Evolutionary conservation across 2,797 vertebrate genomes (phyloP), one percentile per base, ranked within the genome.

Genomic region (Sphenodon punctatus): DNA sequence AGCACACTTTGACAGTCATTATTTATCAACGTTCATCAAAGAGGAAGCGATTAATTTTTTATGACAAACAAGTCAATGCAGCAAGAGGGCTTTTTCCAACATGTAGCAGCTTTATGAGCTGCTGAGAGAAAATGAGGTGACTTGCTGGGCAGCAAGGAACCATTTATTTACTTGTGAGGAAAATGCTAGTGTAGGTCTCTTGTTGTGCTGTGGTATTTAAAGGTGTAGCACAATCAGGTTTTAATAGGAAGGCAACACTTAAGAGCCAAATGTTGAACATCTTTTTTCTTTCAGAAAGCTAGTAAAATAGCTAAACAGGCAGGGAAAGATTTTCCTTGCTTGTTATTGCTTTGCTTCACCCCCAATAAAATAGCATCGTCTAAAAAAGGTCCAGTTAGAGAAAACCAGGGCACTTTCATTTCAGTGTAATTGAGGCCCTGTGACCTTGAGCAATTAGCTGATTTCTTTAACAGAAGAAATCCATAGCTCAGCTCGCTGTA

Each of bases 11-110:
- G 78, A 86, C 89, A 71, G 76, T 72, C 71, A 32, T 88, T 88
- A 80, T 87, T 90, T 88, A 82, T 85, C 73, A 87, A 63, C 46
- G 58, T 72, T 91, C 77, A 87, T 92, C 86, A 93, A 83, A 92
- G 58, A 67, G 67, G 60, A 87, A 88, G 67, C 78, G 86, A 90
- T 93, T 82, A 85, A 92, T 91, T 80, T 93, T 90, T 90, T 88
- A 93, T 80, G 75, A 74, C 84, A 88, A 92, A 88, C 80, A 88
- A 90, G 76, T 82, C 91, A 88, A 65, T 91, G 75, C 32, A 75
- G 75, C 63, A 76, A 74, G 65, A 69, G 10, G 2, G 2, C 8
- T 59, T 39, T 34, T 60, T 61, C 43, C 84, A 14, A 90, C 82
- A 71, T 80, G 68, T 22, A 67, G 70, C 48, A 71, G 66, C 75